Conservation (phyloP, 2,888 invertebrate species). For the Plutella xylostella region DNA sequence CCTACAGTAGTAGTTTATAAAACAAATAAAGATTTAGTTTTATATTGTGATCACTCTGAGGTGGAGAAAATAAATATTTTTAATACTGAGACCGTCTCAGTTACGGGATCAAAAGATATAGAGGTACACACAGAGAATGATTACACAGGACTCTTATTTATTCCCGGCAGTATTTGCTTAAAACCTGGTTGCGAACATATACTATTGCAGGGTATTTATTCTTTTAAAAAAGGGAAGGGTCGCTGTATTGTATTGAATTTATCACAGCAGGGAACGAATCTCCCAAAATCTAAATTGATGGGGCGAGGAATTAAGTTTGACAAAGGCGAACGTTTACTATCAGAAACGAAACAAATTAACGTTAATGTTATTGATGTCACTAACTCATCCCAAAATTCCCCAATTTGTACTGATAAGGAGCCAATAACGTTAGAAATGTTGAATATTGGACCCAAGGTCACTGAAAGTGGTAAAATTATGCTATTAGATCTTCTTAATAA, state of each 20-base stretch:
- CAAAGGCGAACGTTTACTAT: not conserved
- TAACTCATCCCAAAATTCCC: not conserved
- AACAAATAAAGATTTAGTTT: not conserved
- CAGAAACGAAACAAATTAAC: not conserved
- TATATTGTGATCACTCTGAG: not conserved
- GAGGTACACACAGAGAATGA: not conserved
- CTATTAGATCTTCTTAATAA: not conserved
- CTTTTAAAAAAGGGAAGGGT: not conserved
- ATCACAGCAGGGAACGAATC: not conserved
- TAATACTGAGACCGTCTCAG: not conserved
- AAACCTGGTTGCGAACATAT: not conserved
- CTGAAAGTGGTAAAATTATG: not conserved
- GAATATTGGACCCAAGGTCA: not conserved
- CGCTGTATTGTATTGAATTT: not conserved
- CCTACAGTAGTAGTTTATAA: conserved; percentile 1
- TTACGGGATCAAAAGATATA: not conserved
- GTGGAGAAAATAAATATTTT: not conserved
- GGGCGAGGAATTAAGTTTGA: not conserved
- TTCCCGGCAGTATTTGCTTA: not conserved
- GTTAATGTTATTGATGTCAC: not conserved
- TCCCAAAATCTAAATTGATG: not conserved
- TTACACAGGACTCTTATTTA: not conserved
- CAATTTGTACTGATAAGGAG: not conserved
- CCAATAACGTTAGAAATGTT: not conserved
- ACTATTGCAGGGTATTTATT: conserved; percentile 1